Percentiles rank a stretch among this genome's conserved stretches.
Evolutionary conservation across 2,888 invertebrate genomes (phyloP).

Genomic region (Antheraea assamensis): DNA sequence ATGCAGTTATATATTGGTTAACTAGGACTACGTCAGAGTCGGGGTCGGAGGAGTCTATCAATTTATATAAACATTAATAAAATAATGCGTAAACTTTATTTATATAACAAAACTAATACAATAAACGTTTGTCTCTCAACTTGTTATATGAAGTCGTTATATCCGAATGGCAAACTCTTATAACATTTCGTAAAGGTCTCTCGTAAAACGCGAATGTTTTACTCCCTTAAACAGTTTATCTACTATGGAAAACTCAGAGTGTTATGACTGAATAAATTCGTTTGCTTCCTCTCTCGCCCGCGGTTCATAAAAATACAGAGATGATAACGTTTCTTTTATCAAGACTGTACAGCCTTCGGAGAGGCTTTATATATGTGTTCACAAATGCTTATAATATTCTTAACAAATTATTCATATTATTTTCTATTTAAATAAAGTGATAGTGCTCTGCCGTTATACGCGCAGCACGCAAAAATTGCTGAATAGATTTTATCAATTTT

Average conservation of each 20-base stretch:
- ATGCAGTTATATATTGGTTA: no score
- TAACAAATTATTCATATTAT: no score
- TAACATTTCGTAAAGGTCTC: constrained; percentile 14
- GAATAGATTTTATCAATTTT: no score
- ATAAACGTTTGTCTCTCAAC: constrained; percentile 9
- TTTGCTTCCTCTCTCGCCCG: constrained; percentile 40
- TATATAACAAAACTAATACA: constrained; percentile 12
- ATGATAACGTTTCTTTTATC: constrained; percentile 46
- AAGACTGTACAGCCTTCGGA: constrained; percentile 12
- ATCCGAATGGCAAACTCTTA: constrained; percentile 14
- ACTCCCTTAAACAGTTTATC: constrained; percentile 18
- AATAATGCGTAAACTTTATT: background rate
- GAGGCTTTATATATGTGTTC: background rate
- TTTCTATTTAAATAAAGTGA: no score
- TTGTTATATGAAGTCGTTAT: constrained; percentile 19
- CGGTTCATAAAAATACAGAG: constrained; percentile 41
- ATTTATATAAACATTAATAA: no score
- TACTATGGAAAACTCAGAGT: constrained; percentile 20
- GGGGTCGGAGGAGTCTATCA: no score
- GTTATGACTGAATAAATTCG: constrained; percentile 47
- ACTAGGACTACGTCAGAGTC: no score
- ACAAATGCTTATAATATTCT: no score
- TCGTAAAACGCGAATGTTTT: constrained; percentile 20
- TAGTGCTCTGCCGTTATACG: no score
- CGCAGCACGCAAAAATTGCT: no score